Evolutionary conservation across 1,140 invertebrate species (phyloP), one percentile per base, ranked within the genome.

Genomic region (Rhizoglyphus robini): DNA sequence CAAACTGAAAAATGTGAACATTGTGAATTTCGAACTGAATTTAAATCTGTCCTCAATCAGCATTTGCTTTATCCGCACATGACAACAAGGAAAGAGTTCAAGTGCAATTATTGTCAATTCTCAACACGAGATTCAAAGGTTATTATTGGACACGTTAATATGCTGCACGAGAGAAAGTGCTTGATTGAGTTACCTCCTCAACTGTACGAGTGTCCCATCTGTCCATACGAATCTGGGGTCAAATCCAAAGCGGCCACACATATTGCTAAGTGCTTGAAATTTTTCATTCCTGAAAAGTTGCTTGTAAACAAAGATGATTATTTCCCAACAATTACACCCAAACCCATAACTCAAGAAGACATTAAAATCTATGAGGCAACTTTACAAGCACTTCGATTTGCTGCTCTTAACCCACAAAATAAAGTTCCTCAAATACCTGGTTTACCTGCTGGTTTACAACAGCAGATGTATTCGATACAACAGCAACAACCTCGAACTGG

Each of bases 21-120:
- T 72, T 97, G 92, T 78, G 88, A 81, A 74, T 97, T 95, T 78
- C 89, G 89, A 76, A 90, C 90, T 0, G 91, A 96, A 76, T 95
- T 90, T 15, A 76, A 79, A 0, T 77, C 92, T 68, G 87, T 88
- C 4, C 84, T 96, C 84, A 82, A 86, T 31, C 84, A 88, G 75
- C 92, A 97, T 75, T 81, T 92, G 72, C 88, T 93, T 73, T 90
- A 87, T 30, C 91, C 91, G 25, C 92, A 96, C 75, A 87, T 92
- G 84, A 86, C 84, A 65, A 88, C 89, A 68, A 66, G 73, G 73
- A 83, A 84, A 74, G 69, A 73, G 48, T 72, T 74, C 67, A 68
- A 76, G 71, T 95, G 88, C 78, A 89, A 90, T 76, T 90, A 89
- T 74, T 93, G 89, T 77, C 75, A 83, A 0, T 85, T 86, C 69